A percentile compares a stretch with the other conserved stretches of the same genome.
These are phyloP conservation scores for Temnothorax ravouxi DNA, from an alignment of 2,888 invertebrate species.

Conservation along the genomic window DNA sequence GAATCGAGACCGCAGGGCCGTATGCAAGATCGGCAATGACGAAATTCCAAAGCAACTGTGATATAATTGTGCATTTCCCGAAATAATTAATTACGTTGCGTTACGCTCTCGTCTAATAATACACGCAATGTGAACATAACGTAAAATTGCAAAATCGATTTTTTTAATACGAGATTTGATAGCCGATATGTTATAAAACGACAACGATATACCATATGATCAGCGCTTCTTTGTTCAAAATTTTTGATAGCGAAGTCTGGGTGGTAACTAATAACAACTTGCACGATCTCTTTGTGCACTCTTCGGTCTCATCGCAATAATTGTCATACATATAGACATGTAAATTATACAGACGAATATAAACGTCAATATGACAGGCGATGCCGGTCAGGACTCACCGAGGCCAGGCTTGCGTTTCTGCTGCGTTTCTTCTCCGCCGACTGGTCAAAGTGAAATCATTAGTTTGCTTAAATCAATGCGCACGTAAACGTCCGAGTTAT, in stretches of 20 bases:
- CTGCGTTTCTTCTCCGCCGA: constrained; percentile 73
- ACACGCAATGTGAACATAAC: neutral
- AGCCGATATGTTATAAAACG: neutral
- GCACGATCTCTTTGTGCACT: constrained; percentile 56
- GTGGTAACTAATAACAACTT: constrained; percentile 69
- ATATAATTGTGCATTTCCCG: constrained; percentile 7
- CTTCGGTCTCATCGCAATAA: constrained; percentile 74
- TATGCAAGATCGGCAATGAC: constrained; percentile 5
- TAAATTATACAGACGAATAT: constrained; percentile 85
- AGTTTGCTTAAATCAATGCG: constrained; percentile 87
- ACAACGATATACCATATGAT: neutral
- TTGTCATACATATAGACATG: constrained; percentile 85
- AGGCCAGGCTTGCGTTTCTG: constrained; percentile 60
- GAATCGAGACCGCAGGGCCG: constrained; percentile 50
- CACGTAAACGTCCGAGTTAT: constrained; percentile 86
- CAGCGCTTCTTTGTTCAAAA: constrained; percentile 43
- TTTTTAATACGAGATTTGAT: neutral
- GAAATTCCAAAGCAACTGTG: constrained; percentile 17
- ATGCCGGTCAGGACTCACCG: constrained; percentile 66
- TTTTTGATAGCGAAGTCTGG: constrained; percentile 54
- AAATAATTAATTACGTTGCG: constrained; percentile 25
- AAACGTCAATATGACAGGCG: constrained; percentile 85
- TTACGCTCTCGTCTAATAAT: neutral
- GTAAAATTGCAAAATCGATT: neutral
- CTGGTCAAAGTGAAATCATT: constrained; percentile 86